A percentile compares a stretch with the other conserved stretches of the same genome.
Evolutionary conservation across 2,113 vertebrate genomes (phyloP).

Genomic region (Ascaphus truei): DNA sequence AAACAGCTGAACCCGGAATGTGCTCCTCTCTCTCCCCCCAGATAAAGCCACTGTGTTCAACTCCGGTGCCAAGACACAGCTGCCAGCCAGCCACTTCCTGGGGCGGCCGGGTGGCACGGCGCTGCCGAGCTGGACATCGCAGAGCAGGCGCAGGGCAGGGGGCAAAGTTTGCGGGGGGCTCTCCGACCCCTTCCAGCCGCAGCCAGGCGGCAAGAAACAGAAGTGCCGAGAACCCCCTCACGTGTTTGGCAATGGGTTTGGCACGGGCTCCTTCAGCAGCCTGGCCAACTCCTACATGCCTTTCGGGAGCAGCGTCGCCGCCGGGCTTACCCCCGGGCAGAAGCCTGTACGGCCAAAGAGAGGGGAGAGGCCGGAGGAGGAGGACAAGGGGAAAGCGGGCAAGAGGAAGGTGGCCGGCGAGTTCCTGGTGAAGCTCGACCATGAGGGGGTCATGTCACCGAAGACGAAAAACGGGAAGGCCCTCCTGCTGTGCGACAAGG

Average conservation of each 20-base stretch:
- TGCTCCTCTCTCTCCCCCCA: no score
- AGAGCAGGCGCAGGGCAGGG: conserved; percentile 69
- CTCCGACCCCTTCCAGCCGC: conserved; percentile 70
- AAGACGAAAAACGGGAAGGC: conserved; percentile 94
- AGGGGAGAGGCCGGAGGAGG: conserved; percentile 60
- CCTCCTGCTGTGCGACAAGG: conserved; percentile 71
- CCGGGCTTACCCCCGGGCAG: conserved; percentile 64
- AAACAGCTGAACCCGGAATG: no score
- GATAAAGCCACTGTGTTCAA: conserved; percentile 74
- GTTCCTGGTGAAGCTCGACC: conserved; percentile 91
- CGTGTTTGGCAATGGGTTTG: conserved; percentile 88
- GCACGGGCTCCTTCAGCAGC: conserved; percentile 91
- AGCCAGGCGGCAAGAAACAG: conserved; percentile 72
- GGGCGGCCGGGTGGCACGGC: conserved; percentile 59
- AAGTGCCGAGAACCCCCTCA: conserved; percentile 70
- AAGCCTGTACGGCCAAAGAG: conserved; percentile 71
- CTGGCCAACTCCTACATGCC: conserved; percentile 88
- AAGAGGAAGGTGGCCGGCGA: conserved; percentile 69
- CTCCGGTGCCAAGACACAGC: conserved; percentile 69
- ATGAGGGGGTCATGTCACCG: conserved; percentile 92
- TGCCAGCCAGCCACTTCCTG: conserved; percentile 59
- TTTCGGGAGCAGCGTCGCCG: conserved; percentile 64
- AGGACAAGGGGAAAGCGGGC: conserved; percentile 51
- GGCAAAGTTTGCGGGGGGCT: conserved; percentile 66
- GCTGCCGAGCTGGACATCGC: conserved; percentile 76